Evolutionary conservation across 2,888 invertebrate genomes (phyloP), one percentile per base, ranked within the genome.

Genomic region (Hermaeophaga mercurialis): DNA sequence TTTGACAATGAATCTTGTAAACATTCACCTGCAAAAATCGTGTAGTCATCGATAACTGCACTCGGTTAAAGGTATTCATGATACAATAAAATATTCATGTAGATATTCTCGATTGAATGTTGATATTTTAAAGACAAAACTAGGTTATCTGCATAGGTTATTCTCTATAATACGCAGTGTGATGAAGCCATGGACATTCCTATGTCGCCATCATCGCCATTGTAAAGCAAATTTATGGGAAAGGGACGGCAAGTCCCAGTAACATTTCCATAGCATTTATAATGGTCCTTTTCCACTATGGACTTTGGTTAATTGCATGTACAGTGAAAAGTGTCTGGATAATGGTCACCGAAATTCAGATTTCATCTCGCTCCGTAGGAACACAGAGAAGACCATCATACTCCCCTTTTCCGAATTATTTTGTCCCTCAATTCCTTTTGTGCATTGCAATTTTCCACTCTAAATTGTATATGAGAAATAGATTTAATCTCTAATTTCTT

Each of bases 191-290:
- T 52, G 52, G 64, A 65, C 73, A 74, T 75, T 75, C 74, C 72
- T 63, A 59, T 54, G 66, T 68, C 69, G 72, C 70, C 70, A 70
- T 67, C 70, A 66, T 71, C 70, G 70, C 73, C 73, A 74, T 75
- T 75, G 74, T 70, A 70, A 65, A 69, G 73, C 67, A 70, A 75
- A 75, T 75, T 75, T 75, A 75, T 73, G 70, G 70, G 70, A 57
- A 59, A 64, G 60, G 48, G 47, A 45, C 47, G 56, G 41, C 31
- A 45, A 50, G 55, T 47, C 39, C 47, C 38, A 38, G 34, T 41
- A 43, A 49, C 54, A 50, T 59, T 58, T 55, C 56, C 48, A 39
- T 50, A 52, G 31, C 59, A 44, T 47, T 46, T 52, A 56, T 61
- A 61, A 61, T 56, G 52, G 56, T 52, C 50, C 46, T 41, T n/a